Percentiles rank a stretch among this genome's conserved stretches.
Conservation (phyloP, 1,140 invertebrate genomes). For the Mya arenaria region DNA sequence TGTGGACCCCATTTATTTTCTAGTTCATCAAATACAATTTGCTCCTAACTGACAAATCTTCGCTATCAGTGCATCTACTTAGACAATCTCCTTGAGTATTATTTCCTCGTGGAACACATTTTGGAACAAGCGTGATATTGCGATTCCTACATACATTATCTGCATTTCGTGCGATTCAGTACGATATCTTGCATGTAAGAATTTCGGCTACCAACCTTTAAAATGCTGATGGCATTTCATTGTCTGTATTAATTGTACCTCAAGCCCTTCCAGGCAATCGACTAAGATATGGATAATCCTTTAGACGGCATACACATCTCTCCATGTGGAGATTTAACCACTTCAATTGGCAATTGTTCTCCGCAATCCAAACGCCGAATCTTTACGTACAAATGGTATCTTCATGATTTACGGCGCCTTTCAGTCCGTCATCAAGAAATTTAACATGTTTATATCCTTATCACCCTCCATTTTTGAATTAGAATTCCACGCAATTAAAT, state of each 20-base stretch:
- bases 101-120: conserved; percentile 26
- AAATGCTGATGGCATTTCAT: not conserved
- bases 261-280: not conserved
- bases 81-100: conserved; percentile 14
- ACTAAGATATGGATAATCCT: not conserved
- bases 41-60: conserved; percentile 12
- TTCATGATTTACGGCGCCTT: too few relatives aligned
- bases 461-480: too few relatives aligned
- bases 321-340: conserved; percentile 7
- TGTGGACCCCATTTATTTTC: conserved; percentile 26
- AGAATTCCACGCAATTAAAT: too few relatives aligned
- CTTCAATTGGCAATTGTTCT: not conserved
- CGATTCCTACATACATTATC: not conserved
- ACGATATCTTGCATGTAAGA: not conserved
- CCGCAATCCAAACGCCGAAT: not conserved
- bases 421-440: too few relatives aligned
- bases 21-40: not conserved
- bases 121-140: not conserved
- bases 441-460: too few relatives aligned
- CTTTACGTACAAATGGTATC: not conserved
- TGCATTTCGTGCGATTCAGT: too few relatives aligned
- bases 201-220: not conserved
- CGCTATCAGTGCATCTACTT: not conserved
- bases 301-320: conserved; percentile 12
- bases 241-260: not conserved